Conservation (phyloP, 2,113 vertebrate species). For the Salvelinus fontinalis region DNA sequence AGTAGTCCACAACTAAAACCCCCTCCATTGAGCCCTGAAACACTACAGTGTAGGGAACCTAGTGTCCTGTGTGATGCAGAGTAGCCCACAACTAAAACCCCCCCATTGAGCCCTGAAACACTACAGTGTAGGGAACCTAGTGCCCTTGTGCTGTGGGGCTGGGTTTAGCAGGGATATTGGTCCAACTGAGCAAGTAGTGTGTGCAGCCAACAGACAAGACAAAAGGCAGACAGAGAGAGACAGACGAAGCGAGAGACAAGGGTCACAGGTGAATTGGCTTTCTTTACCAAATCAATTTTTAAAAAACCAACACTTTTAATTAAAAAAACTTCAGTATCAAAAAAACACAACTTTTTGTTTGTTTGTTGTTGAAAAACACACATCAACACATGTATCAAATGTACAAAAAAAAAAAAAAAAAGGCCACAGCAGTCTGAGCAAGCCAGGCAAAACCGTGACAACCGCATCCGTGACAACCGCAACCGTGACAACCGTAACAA, state of each 20-base stretch:
- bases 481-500: slow-evolving; percentile 59
- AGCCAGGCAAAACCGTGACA: slow-evolving; percentile 71
- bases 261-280: slow-evolving; percentile 82
- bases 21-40: no score
- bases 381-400: slow-evolving; percentile 81
- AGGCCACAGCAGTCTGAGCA: slow-evolving; percentile 70
- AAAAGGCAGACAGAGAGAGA: slow-evolving; percentile 44
- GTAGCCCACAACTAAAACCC: no score
- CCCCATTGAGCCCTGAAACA: no score
- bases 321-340: slow-evolving; percentile 86
- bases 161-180: slow-evolving; percentile 85
- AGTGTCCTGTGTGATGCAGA: no score
- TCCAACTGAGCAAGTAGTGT: slow-evolving; percentile 82
- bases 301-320: slow-evolving; percentile 85
- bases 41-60: no score
- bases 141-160: no score
- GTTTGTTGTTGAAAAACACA: slow-evolving; percentile 71
- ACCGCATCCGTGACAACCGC: slow-evolving; percentile 11
- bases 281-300: slow-evolving; percentile 90
- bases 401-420: slow-evolving; percentile 65
- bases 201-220: slow-evolving; percentile 51
- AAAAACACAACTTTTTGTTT: slow-evolving; percentile 85
- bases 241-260: slow-evolving; percentile 82
- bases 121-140: no score
- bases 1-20: no score